These are phyloP conservation scores for Eptesicus fuscus DNA, from an alignment of 2,113 vertebrate genomes.

Conservation along the genomic window DNA sequence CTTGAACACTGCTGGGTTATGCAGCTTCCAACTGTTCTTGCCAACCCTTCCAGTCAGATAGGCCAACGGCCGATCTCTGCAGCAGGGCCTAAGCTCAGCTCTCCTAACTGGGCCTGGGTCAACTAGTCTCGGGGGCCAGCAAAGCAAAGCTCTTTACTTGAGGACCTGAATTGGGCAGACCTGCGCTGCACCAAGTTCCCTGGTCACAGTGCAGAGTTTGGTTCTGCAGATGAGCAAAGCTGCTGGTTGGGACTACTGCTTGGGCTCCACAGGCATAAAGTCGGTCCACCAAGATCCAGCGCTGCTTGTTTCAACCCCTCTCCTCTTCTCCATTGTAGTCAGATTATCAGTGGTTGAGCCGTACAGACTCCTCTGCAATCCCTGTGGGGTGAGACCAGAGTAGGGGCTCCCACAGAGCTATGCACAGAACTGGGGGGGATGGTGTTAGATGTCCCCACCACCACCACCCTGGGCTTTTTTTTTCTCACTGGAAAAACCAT, in stretches of 20 bases:
- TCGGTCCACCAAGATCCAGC: background rate
- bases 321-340: background rate
- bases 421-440: background rate
- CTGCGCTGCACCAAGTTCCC: background rate
- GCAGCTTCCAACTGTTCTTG: background rate
- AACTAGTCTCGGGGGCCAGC: background rate
- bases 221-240: background rate
- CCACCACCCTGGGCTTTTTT: no score
- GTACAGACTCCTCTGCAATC: background rate
- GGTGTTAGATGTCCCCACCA: background rate
- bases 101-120: background rate
- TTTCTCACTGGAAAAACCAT: no score
- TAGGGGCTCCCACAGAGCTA: background rate
- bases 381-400: background rate
- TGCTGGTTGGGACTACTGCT: background rate
- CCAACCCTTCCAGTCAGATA: background rate
- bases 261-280: background rate
- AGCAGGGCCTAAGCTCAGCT: background rate
- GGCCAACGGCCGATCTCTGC: background rate
- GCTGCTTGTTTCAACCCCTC: background rate
- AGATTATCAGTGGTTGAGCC: background rate
- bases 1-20: background rate
- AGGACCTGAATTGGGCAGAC: background rate
- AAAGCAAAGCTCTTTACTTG: background rate
- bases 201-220: background rate